These are phyloP conservation scores for Spondyliosoma cantharus DNA, from an alignment of 2,797 vertebrate genomes.

Conservation along the genomic window DNA sequence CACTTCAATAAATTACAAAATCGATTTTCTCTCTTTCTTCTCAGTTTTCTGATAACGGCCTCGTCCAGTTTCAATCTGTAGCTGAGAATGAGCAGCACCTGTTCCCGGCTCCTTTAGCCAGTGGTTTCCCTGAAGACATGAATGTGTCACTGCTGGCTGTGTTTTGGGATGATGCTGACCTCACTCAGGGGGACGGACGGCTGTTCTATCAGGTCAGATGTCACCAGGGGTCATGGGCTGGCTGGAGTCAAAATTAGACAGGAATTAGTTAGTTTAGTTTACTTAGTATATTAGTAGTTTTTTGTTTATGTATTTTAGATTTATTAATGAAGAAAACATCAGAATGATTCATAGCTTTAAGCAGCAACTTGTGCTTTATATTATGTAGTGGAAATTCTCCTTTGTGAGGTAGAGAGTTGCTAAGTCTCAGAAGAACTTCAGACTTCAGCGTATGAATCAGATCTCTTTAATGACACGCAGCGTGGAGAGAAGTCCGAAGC, in stretches of 20 bases:
- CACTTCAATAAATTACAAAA: not conserved
- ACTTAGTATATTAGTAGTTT: too few relatives aligned
- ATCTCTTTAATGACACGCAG: too few relatives aligned
- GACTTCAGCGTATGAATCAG: too few relatives aligned
- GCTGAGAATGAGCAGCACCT: slow-evolving; percentile 84
- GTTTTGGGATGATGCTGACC: slow-evolving; percentile 89
- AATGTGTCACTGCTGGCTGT: slow-evolving; percentile 82
- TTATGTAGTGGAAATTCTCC: too few relatives aligned
- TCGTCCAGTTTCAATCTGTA: slow-evolving; percentile 84
- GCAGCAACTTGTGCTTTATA: not conserved
- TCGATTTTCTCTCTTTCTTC: slow-evolving; percentile 18
- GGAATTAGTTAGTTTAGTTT: not conserved
- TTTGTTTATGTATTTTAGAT: not conserved
- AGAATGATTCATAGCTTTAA: not conserved
- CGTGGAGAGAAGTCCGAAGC: too few relatives aligned
- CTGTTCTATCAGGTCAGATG: slow-evolving; percentile 84
- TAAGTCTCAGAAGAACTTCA: too few relatives aligned
- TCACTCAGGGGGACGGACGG: slow-evolving; percentile 82
- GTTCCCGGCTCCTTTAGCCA: slow-evolving; percentile 79
- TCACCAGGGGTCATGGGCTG: not conserved
- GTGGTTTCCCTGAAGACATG: slow-evolving; percentile 80
- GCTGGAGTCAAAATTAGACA: not conserved
- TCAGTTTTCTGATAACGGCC: slow-evolving; percentile 89
- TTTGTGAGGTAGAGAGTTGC: too few relatives aligned
- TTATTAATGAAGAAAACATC: not conserved